phyloP scores from a whole-genome alignment of 2,797 vertebrate genomes.

The Amphiprion clarkii region DNA sequence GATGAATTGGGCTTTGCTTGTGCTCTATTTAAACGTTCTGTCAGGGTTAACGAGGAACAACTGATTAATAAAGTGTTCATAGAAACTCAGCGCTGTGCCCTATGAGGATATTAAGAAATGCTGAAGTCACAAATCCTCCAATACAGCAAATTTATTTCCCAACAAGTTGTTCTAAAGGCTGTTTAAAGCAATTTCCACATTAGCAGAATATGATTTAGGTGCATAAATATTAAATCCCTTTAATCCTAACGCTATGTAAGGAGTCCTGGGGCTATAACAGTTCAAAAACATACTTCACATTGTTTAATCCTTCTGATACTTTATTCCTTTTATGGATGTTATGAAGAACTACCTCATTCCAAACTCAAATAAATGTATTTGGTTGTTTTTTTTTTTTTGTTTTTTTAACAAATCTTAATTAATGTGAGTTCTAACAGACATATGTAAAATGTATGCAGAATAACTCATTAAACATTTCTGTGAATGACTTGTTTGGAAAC shows the following conservation, averaged over 20 bases:
- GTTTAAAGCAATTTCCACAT: constrained; percentile 1
- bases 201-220: not conserved
- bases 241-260: not conserved
- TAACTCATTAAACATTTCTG: not conserved
- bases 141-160: not conserved
- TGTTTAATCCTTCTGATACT: too few relatives aligned
- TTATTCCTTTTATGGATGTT: too few relatives aligned
- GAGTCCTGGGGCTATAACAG: not conserved
- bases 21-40: not conserved
- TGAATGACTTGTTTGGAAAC: not conserved
- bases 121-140: constrained; percentile 15
- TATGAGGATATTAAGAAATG: not conserved
- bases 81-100: not conserved
- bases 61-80: not conserved
- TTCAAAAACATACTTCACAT: not conserved
- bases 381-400: too few relatives aligned
- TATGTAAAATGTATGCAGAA: not conserved
- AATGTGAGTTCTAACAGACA: not conserved
- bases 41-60: constrained; percentile 6
- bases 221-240: constrained; percentile 16
- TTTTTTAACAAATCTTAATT: not conserved
- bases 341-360: too few relatives aligned
- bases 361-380: too few relatives aligned
- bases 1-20: not conserved
- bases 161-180: not conserved